Evolutionary conservation across 2,113 vertebrate species (phyloP).

Genomic region (Thomomys bottae): DNA sequence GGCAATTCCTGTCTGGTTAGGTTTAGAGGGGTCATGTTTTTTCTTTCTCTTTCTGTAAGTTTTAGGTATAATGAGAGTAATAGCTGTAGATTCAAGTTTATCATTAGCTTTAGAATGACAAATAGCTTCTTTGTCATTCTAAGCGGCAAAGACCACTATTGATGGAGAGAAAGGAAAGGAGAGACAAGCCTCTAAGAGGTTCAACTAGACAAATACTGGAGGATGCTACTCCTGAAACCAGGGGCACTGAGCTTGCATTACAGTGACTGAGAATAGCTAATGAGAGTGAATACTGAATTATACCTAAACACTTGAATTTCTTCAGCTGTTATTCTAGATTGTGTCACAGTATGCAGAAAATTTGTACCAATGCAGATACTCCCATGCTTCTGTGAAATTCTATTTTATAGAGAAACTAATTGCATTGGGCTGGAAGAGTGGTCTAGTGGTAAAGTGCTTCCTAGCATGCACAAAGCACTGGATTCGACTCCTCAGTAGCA

Average conservation of each 20-base stretch:
- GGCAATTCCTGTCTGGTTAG: background rate
- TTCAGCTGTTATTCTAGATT: background rate
- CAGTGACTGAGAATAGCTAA: background rate
- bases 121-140: background rate
- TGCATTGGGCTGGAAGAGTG: background rate
- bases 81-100: background rate
- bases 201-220: background rate
- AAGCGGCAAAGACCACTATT: background rate
- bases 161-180: background rate
- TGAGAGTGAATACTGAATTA: background rate
- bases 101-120: background rate
- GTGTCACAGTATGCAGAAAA: slow-evolving; percentile 2
- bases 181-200: background rate
- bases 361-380: background rate
- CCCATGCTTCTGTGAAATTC: background rate
- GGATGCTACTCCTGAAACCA: background rate
- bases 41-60: background rate
- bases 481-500: no score
- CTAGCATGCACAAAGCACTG: no score
- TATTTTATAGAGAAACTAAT: slow-evolving; percentile 10
- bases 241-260: background rate
- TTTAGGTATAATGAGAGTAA: background rate
- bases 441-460: no score
- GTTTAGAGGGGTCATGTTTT: background rate
- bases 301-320: background rate